Base-by-base conservation (phyloP, 2,888 invertebrate species). In the Caenorhabditis japonica region DNA sequence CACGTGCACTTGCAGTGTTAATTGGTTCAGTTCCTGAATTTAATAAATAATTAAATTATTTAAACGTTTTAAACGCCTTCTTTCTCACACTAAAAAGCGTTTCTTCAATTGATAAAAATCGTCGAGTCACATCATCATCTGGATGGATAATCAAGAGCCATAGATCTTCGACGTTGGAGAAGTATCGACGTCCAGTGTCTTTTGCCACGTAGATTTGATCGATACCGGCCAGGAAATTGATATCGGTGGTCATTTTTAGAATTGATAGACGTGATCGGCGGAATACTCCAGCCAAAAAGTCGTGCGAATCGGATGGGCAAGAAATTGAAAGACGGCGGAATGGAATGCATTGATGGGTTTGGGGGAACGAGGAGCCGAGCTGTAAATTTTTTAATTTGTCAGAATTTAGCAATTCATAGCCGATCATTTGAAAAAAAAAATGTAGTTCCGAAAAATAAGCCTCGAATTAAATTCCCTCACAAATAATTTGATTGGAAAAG, bases 1-100 rank as follows among this genome's bases (percentile, higher is more conserved):
- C 27, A 80, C 74, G 39, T 77, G 77, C 2, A 80, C 69, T 73
- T 80, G 80, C n/a, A 80, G 62, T 8, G 80, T 78, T 13, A 80
- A 39, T 38, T 64, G 64, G 8, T 69, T 55, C 4, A 80, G 66
- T 30, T 80, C 78, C 80, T 80, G 43, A 17, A 46, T n/a, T 4
- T 19, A 7, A 41, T 15, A 5, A 12, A 36, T 30, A 5, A 36
- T 19, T 47, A 15, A 30, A 21, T 13, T 10, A 17, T 36, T 10
- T 15, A 19, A 8, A 39, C 2, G 23, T 17, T 15, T 17, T 53
- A 8, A 23, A 34, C 4, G n/a, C 10, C 5, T 8, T 17, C 13
- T 8, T 23, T 23, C 76, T 75, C 15, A 80, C 80, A 59, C 72
- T 78, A 44, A 80, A 80, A 10, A 80, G 55, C 12, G 61, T 64